A percentile compares a stretch with the other conserved stretches of the same genome.
phyloP scores from a whole-genome alignment of 2,888 invertebrate genomes.

The Zele albiditarsus region DNA sequence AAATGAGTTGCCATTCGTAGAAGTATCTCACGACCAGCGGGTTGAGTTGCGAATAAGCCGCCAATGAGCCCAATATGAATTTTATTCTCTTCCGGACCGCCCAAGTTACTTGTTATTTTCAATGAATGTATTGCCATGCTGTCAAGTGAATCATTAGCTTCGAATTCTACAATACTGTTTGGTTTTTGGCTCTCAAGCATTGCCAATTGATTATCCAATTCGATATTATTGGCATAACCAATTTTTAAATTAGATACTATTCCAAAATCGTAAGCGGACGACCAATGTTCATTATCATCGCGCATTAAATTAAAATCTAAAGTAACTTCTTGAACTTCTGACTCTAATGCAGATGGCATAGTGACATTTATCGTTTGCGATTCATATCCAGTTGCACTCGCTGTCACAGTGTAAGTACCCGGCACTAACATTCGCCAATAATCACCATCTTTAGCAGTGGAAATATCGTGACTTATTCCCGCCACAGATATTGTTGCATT shows the following conservation, averaged over 20 bases:
- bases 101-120: conserved; percentile 84
- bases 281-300: conserved; percentile 89
- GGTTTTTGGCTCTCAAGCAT: conserved; percentile 82
- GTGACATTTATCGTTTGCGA: conserved; percentile 78
- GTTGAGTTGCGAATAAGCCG: conserved; percentile 86
- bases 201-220: conserved; percentile 79
- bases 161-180: conserved; percentile 79
- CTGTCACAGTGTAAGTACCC: conserved; percentile 88
- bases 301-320: conserved; percentile 86
- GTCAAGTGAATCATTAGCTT: conserved; percentile 80
- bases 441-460: conserved; percentile 85
- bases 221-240: conserved; percentile 70
- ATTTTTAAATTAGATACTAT: conserved; percentile 68
- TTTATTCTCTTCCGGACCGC: conserved; percentile 85
- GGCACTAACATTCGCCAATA: conserved; percentile 94
- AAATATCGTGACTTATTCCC: conserved; percentile 83
- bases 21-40: conserved; percentile 88
- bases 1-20: conserved; percentile 89
- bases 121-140: conserved; percentile 81
- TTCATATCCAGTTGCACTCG: conserved; percentile 80
- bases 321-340: conserved; percentile 61
- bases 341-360: conserved; percentile 72
- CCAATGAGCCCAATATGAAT: conserved; percentile 89
- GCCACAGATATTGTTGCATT: conserved; percentile 85
- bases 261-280: conserved; percentile 86